Base-by-base conservation (phyloP, 2,113 vertebrate species). In the Seriola quinqueradiata region DNA sequence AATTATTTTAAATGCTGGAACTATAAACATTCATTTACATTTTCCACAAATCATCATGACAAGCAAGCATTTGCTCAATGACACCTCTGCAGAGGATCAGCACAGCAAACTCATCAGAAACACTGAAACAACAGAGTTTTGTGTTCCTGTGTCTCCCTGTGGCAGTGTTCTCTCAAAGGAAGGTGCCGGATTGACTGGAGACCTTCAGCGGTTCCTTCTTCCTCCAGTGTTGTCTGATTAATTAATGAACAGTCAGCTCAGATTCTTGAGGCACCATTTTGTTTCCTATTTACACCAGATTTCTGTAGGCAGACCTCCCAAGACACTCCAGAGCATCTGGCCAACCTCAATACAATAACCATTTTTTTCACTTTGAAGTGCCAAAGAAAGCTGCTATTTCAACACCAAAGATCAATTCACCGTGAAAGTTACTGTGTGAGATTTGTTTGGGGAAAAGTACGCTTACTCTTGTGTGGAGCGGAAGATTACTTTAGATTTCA, bases 331-430 rank as follows among this genome's bases (percentile, higher is more conserved):
- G 57, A 83, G 76, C 79, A 79, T 79, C 83, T 82, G 75, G 79
- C 68, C 59, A 82, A 76, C 25, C 65, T 68, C 13, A 28, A 3
- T 55, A 44, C 59, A 75, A 79, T 68, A 75, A 79, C 64, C 8
- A 16, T 23, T 36, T 77, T 77, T 65, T 86, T 79, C 23, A 50
- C 48, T 83, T 59, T 86, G 74, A 83, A 69, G 64, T 72, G 60
- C 64, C 19, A 65, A 60, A 64, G 58, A 76, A 87, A 86, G 79
- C 23, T 64, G 57, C 71, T 70, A 55, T 84, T 78, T 79, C 70
- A 86, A 88, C 77, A 87, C 75, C 7, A 2, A 44, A 89, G 75
- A 86, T 80, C 87, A 90, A 86, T 87, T 87, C 70, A 73, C 40
- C 74, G 70, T 65, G 48, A 84, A 83, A 64, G 80, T 85, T 59